Evolutionary conservation across 64 coral and sea anemone genomes (phyloP).

Genomic region (Porites lutea): DNA sequence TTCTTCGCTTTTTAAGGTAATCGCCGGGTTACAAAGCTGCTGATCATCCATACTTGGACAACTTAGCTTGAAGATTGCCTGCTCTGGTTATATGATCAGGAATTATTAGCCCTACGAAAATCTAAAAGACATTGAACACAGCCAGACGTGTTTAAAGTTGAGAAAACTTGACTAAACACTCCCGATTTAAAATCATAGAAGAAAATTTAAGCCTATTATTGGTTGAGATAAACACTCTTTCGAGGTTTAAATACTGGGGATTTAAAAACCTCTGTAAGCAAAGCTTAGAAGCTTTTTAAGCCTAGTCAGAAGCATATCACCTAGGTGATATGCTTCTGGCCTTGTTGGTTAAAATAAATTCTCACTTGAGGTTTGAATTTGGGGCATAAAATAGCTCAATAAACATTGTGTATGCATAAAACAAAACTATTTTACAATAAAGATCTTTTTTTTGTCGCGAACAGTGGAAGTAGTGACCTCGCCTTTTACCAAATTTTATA

Average conservation of each 20-base stretch:
- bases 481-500: neutral
- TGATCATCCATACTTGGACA: neutral
- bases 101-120: neutral
- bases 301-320: too few species aligned
- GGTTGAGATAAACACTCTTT: too few species aligned
- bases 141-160: neutral
- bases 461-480: neutral
- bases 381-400: neutral
- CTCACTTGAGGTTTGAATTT: neutral
- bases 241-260: too few species aligned
- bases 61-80: too few species aligned
- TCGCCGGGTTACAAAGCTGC: neutral
- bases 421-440: neutral
- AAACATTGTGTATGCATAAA: neutral
- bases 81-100: neutral
- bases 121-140: neutral
- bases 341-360: neutral
- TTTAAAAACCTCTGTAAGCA: too few species aligned
- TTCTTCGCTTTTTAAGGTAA: slow-evolving; percentile 4
- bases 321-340: too few species aligned
- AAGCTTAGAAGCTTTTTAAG: too few species aligned
- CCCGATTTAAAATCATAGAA: too few species aligned
- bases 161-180: too few species aligned
- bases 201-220: too few species aligned
- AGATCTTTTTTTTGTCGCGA: too few species aligned